Conservation (phyloP, 2,797 vertebrate species). For the Mormyrus proboscirostris region DNA sequence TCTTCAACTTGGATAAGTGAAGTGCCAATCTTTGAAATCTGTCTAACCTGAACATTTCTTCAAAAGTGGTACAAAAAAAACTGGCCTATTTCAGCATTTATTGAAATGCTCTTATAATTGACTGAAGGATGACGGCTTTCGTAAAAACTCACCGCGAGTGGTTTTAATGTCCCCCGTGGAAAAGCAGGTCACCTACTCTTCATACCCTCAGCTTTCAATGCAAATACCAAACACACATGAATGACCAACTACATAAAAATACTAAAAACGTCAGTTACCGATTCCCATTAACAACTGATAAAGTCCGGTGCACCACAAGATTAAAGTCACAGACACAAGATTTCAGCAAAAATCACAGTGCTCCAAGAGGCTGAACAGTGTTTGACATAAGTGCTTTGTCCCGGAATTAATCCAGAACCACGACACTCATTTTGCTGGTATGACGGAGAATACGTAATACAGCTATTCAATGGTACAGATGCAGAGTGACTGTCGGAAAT, state of each 20-base stretch:
- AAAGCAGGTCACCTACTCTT: background rate
- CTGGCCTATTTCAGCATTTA: background rate
- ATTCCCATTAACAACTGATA: background rate
- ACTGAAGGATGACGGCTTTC: background rate
- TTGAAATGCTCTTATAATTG: background rate
- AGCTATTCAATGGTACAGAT: background rate
- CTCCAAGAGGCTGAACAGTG: background rate
- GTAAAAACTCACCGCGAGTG: background rate
- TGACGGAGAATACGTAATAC: background rate
- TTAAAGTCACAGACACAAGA: constrained; percentile 4
- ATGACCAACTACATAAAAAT: background rate
- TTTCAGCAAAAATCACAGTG: constrained; percentile 1
- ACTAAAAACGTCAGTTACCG: background rate
- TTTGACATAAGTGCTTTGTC: background rate
- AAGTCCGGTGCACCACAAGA: background rate
- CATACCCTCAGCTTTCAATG: background rate
- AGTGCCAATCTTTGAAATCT: background rate
- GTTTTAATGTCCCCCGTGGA: background rate
- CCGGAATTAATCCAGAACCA: background rate
- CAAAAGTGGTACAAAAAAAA: constrained; percentile 7
- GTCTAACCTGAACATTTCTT: background rate
- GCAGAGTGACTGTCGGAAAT: background rate
- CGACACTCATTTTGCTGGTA: background rate
- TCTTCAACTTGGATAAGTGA: background rate
- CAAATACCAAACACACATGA: background rate